Evolutionary conservation across 2,888 invertebrate genomes (phyloP), one percentile per base, ranked within the genome.

Genomic region (Flexamia atlantica): DNA sequence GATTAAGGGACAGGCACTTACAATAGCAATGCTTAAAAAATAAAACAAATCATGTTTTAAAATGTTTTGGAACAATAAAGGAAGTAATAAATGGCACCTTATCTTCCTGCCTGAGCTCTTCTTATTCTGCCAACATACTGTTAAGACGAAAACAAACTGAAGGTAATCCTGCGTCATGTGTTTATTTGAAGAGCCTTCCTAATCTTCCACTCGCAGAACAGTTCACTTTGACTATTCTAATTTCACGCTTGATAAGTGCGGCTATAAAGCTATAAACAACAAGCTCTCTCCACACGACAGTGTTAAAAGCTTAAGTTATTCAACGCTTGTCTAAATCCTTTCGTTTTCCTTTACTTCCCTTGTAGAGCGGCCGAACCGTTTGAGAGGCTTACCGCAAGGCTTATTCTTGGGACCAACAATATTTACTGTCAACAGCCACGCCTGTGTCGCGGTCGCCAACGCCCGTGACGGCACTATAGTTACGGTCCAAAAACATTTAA

Each of bases 361-460:
- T 14, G n/a, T 42, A 14, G 10, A 4, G 42, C 76, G 46, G 76
- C 76, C 50, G 76, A 76, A 23, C 7, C 40, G 76, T 76, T 76
- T 76, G 72, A 40, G 28, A 23, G 76, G 76, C 23, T 46, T 76
- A 76, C 76, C 76, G 76, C 76, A 76, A 76, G 76, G 76, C 76
- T 76, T 76, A 76, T n/a, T 76, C 76, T 46, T 50, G 50, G 76
- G 76, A 46, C 76, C 76, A 46, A 46, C 76, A 76, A 76, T 76
- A 76, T 76, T 76, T 76, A 76, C 76, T 42, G 76, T 76, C 42
- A 76, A 76, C 76, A 76, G 76, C 46, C 76, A 28, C 76, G 76
- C 76, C 76, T 76, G 23, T 36, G 36, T 36, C 9, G 50, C 50
- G 3, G 5, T 14, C 50, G 50, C 50, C 50, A 23, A 30, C 30